Percentiles rank a stretch among this genome's conserved stretches.
These are phyloP conservation scores for Esox lucius DNA, from an alignment of 2,797 vertebrate genomes.

Conservation along the genomic window DNA sequence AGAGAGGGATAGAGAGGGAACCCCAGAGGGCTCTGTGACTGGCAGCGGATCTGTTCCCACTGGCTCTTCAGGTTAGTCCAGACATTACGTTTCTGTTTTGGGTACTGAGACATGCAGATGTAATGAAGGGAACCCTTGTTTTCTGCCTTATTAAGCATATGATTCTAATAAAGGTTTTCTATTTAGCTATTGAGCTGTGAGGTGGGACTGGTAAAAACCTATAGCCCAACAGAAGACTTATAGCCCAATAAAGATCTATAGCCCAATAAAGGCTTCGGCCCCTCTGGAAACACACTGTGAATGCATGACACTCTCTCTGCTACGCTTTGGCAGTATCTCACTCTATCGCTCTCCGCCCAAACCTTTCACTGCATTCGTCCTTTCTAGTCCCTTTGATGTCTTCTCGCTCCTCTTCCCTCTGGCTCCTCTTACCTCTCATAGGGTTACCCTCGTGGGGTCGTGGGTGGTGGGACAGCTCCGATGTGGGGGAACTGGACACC, in stretches of 20 bases:
- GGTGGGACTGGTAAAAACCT: background rate
- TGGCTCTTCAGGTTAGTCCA: background rate
- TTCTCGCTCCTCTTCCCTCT: background rate
- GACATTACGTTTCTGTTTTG: background rate
- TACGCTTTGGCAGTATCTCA: constrained; percentile 8
- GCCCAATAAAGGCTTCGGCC: constrained; percentile 24
- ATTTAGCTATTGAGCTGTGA: constrained; percentile 27
- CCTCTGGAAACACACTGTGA: constrained; percentile 31
- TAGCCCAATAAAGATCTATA: too few relatives aligned
- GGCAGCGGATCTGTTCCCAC: background rate
- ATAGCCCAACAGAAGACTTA: background rate
- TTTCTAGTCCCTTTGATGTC: constrained; percentile 7
- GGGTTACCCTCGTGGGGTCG: constrained; percentile 62
- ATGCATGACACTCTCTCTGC: constrained; percentile 39
- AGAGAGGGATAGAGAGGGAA: background rate
- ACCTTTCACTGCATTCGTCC: constrained; percentile 18
- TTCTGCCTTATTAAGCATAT: constrained; percentile 39
- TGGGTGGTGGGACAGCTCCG: constrained; percentile 52
- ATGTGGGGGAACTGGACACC: constrained; percentile 23
- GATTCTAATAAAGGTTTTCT: constrained; percentile 28
- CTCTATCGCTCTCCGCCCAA: constrained; percentile 14
- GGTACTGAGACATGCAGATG: constrained; percentile 11
- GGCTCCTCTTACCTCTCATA: constrained; percentile 29
- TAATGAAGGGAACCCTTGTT: constrained; percentile 36
- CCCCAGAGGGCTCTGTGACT: background rate